phyloP scores from a whole-genome alignment of 2,113 vertebrate genomes.

The Lepisosteus osseus region DNA sequence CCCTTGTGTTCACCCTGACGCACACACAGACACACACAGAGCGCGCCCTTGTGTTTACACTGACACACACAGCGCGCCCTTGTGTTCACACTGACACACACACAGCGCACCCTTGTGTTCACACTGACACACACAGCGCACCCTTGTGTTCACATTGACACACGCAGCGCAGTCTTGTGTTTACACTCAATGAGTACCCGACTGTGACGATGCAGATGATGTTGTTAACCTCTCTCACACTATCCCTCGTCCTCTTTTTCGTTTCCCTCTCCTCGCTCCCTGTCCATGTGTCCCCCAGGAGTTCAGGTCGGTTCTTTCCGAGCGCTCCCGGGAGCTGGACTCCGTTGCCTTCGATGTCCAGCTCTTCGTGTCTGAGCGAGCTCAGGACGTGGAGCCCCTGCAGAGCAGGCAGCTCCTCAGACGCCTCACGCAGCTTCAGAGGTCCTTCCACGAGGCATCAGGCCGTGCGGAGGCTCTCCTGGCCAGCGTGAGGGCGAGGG shows the following conservation, averaged over 20 bases:
- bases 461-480: slow-evolving; percentile 66
- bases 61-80: background rate
- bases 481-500: slow-evolving; percentile 52
- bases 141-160: too few species aligned
- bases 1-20: background rate
- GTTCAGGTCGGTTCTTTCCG: slow-evolving; percentile 62
- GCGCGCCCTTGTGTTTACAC: too few species aligned
- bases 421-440: slow-evolving; percentile 81
- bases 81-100: too few species aligned
- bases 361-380: slow-evolving; percentile 83
- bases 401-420: slow-evolving; percentile 80
- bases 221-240: background rate
- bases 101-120: too few species aligned
- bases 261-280: background rate
- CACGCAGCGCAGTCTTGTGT: background rate
- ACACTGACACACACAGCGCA: too few species aligned
- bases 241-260: background rate
- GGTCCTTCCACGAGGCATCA: slow-evolving; percentile 69
- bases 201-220: too few species aligned
- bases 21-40: background rate
- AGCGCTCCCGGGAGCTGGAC: slow-evolving; percentile 70
- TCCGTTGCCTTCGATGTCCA: slow-evolving; percentile 74
- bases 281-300: slow-evolving; percentile 52
- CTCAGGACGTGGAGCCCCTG: slow-evolving; percentile 78
- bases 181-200: too few species aligned